phyloP scores from a whole-genome alignment of 2,113 vertebrate species.

The Seriola dumerili region DNA sequence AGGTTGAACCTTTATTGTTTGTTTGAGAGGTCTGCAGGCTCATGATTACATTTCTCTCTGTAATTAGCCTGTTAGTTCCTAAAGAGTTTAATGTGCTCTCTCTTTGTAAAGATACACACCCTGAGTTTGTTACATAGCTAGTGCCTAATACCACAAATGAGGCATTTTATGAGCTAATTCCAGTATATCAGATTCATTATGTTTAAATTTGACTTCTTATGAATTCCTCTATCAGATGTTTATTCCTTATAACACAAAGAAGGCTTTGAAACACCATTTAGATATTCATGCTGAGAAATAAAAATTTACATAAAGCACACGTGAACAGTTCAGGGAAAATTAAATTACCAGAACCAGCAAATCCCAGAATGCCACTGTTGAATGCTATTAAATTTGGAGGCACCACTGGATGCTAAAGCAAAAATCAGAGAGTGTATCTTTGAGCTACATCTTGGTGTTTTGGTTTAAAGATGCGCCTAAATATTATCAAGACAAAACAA shows the following conservation, averaged over 20 bases:
- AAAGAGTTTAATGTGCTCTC: background rate
- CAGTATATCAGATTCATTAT: background rate
- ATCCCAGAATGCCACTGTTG: background rate
- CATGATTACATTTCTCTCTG: background rate
- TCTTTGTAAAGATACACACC: background rate
- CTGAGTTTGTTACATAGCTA: background rate
- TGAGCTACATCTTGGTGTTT: conserved; percentile 8
- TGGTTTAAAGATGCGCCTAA: background rate
- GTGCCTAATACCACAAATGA: background rate
- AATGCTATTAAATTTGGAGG: background rate
- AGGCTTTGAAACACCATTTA: no score
- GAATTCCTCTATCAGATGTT: background rate
- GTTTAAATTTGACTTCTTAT: background rate
- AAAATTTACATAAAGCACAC: background rate
- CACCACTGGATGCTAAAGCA: background rate
- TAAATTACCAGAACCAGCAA: background rate
- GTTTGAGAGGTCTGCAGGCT: background rate
- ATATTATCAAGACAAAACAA: background rate
- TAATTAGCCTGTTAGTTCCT: background rate
- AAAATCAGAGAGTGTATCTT: conserved; percentile 10
- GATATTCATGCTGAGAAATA: background rate
- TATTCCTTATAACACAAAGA: background rate
- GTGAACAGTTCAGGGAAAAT: background rate
- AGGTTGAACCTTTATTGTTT: background rate
- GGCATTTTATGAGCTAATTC: background rate